These are phyloP conservation scores for Marronus borbonicus DNA, from an alignment of 2,888 invertebrate species.

Conservation along the genomic window DNA sequence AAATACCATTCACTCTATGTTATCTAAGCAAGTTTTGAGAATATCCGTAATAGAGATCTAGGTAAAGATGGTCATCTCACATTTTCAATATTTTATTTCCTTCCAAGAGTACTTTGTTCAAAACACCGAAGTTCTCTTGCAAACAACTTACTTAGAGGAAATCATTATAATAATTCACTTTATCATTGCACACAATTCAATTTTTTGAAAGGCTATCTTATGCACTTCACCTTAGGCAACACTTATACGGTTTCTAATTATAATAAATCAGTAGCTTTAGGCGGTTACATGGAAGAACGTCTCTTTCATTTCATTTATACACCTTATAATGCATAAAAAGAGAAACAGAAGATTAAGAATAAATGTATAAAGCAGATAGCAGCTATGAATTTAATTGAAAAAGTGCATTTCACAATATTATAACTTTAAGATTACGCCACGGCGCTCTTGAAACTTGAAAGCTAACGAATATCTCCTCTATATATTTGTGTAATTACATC, in stretches of 20 bases:
- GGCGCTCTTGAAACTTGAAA: slow-evolving; percentile 8
- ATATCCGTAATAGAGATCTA: no score
- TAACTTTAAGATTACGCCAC: slow-evolving; percentile 22
- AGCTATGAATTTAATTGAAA: slow-evolving; percentile 29
- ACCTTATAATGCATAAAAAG: background rate
- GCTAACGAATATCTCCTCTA: slow-evolving; percentile 10
- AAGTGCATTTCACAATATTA: slow-evolving; percentile 22
- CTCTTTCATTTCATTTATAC: slow-evolving; percentile 5
- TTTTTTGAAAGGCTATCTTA: no score
- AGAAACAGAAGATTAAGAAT: slow-evolving; percentile 5
- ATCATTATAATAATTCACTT: background rate
- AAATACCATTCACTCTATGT: no score
- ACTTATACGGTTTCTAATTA: slow-evolving; percentile 5
- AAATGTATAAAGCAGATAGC: slow-evolving; percentile 6
- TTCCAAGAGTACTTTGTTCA: no score
- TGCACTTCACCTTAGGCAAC: background rate
- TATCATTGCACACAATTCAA: slow-evolving; percentile 6
- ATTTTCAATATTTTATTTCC: no score
- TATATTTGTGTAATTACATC: slow-evolving; percentile 30
- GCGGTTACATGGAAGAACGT: slow-evolving; percentile 8
- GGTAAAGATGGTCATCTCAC: no score
- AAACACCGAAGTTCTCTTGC: no score
- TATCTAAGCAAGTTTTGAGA: no score
- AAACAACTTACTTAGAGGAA: no score
- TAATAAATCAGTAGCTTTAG: slow-evolving; percentile 26